Base-by-base conservation (phyloP, 2,888 invertebrate species). In the Aphodius granarius region DNA sequence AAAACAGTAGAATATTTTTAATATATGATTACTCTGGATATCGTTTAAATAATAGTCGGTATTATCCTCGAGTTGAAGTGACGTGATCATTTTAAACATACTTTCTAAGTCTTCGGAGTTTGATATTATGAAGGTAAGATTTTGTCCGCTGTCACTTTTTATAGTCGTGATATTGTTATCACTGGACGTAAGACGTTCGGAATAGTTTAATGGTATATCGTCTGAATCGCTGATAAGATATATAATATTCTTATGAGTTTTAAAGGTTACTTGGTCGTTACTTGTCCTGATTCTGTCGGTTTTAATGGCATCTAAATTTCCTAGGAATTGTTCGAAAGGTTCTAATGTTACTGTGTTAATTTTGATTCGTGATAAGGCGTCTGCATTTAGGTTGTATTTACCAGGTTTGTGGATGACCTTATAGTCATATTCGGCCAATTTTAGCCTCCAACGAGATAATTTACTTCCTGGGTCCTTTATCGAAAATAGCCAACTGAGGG, bases 361-460 rank as follows among this genome's bases (percentile, higher is more conserved):
- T 71, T 71, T 18, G n/a, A 71, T n/a, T 16, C 43, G 15, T 71
- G 62, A 71, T 17, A 66, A 21, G 17, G 71, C 71, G 63, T 71
- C 71, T 13, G 71, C 71, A 62, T 71, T 71, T 2, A 19, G 62
- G 17, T 71, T 71, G 17, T 71, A 71, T 17, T 71, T 71, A 16
- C 72, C 63, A 19, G 62, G 62, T 72, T 72, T 72, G n/a, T 64
- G 22, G 9, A 22, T 5, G 65, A 72, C 65, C 21, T 72, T 22
- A 17, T 64, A 72, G 13, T 72, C 15, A 16, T 64, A 72, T 5
- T 72, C 64, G 15, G 22, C 65, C 20, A 72, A 20, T 20, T 72
- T 72, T 63, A 64, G 19, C 65, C 64, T 6, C 64, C 64, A 72
- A 20, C 72, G 63, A 16, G 19, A 15, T 64, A 72, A 64, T 20